Base-by-base conservation (phyloP, 2,888 invertebrate species). In the Anaspis maculata region DNA sequence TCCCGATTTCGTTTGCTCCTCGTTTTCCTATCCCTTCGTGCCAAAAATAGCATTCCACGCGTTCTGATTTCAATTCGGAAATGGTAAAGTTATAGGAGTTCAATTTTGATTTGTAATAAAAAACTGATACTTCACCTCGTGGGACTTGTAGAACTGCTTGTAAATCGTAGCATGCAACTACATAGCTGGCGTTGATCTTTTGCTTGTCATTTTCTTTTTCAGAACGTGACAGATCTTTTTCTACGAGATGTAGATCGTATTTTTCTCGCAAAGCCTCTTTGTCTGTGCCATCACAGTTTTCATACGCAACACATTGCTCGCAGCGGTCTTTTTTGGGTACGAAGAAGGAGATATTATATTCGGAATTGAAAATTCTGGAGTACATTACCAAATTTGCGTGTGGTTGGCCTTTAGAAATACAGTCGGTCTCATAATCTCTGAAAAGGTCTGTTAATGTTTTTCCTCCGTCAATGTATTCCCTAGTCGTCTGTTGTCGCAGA, bases 1-100 rank as follows among this genome's bases (percentile, higher is more conserved):
- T 51, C 7, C 45, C 59, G 30, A 60, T 50, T 41, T 58, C 57
- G 29, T 53, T 51, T 6, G 48, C 50, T 37, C 57, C 59, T 40
- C 58, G 44, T 27, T 54, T 41, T 1, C 51, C 57, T 13, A 53
- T 35, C 3, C 51, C 45, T 35, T 62, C 56, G 32, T 61, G 51
- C 58, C 60, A 60, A 19, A 61, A 44, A 43, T 48, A 57, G 39
- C 54, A 39, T 22, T 55, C 46, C 14, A 41, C 44, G 27, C 23
- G 15, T 16, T 42, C 41, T 22, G 10, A 11, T 14, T 19, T 3
- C 19, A 44, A 16, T 21, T 49, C 33, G 27, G 22, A 35, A 12
- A 51, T 31, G 6, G 49, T 51, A 15, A 51, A 48, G 26, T 51
- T 52, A 13, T 25, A 45, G 25, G 30, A 34, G 28, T 39, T 39